Conservation (phyloP, 1,140 invertebrate species). For the Leguminivora glycinivorella region DNA sequence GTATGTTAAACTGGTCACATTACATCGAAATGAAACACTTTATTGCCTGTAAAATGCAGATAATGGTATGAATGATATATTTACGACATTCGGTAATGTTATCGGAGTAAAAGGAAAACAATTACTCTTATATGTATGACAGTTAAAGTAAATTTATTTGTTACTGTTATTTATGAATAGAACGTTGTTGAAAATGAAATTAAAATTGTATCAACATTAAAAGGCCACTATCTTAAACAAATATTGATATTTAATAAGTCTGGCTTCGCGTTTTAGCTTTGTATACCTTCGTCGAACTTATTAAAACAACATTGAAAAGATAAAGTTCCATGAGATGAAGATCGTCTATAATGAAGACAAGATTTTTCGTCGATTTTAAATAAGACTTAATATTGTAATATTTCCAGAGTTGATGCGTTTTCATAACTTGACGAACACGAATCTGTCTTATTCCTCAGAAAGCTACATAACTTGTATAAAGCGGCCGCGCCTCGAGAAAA, state of each 20-base stretch:
- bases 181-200: not conserved
- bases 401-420: no score
- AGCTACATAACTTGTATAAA: no score
- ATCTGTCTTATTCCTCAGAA: no score
- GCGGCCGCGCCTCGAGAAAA: no score
- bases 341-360: no score
- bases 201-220: not conserved
- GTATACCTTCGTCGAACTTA: no score
- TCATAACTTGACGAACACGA: no score
- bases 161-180: not conserved
- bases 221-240: not conserved
- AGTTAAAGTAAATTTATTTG: not conserved
- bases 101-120: not conserved
- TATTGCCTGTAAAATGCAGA: not conserved
- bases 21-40: slow-evolving; percentile 11
- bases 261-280: no score
- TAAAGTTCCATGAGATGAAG: no score
- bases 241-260: not conserved
- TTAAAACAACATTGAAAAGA: no score
- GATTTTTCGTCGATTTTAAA: no score
- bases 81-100: not conserved
- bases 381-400: no score
- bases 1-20: slow-evolving; percentile 12
- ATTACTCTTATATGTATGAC: not conserved
- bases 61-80: slow-evolving; percentile 17